Evolutionary conservation across 2,113 vertebrate species (phyloP).

Genomic region (Triplophysa dalaica): DNA sequence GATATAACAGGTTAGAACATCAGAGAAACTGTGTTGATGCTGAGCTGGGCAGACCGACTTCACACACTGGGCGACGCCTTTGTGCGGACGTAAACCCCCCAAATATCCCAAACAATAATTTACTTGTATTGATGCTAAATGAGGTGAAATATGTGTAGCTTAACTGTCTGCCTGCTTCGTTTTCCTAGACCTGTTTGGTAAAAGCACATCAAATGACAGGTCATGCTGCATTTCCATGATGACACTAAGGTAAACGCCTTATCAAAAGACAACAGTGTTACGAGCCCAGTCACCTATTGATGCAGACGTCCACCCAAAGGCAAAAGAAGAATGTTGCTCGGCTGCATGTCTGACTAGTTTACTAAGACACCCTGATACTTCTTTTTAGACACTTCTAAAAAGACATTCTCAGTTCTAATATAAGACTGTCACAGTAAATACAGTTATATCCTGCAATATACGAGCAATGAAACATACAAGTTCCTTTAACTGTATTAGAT

Average conservation of each 20-base stretch:
- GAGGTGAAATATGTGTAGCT: not conserved
- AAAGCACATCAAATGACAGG: not conserved
- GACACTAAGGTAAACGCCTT: conserved; percentile 23
- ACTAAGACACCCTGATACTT: not conserved
- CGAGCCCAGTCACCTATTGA: not conserved
- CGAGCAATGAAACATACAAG: not conserved
- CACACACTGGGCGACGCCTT: not conserved
- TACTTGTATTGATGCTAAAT: not conserved
- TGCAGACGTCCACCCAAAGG: conserved; percentile 46
- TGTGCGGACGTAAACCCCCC: not conserved
- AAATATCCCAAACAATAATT: not conserved
- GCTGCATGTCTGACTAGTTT: conserved; percentile 54
- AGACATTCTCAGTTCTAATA: no score
- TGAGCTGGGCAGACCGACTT: not conserved
- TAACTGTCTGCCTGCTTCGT: not conserved
- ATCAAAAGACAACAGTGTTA: not conserved
- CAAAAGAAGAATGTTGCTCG: conserved; percentile 62
- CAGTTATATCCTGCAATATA: not conserved
- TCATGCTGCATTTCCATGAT: not conserved
- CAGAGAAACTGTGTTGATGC: not conserved
- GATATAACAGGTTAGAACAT: no score
- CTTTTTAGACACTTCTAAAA: not conserved
- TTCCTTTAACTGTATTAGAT: not conserved
- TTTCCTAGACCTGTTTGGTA: not conserved
- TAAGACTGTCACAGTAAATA: no score